These are phyloP conservation scores for Dendrolimus pini DNA, from an alignment of 2,888 invertebrate genomes.

Conservation along the genomic window DNA sequence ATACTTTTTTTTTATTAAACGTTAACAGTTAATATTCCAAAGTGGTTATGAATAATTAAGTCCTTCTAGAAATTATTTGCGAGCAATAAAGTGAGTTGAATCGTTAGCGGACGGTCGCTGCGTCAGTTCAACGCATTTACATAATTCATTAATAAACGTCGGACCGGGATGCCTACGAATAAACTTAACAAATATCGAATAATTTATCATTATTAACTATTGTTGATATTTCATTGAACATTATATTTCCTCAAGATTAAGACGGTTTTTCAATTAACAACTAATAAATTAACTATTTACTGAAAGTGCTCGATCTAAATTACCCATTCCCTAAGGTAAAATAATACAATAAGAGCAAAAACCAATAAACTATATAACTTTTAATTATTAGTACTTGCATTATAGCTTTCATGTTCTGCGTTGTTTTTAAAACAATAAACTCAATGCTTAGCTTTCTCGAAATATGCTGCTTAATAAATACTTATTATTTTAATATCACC, in stretches of 20 bases:
- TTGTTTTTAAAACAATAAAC: neutral
- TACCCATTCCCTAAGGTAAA: too few species aligned
- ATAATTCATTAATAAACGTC: conserved; percentile 70
- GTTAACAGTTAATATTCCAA: conserved; percentile 2
- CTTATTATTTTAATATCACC: neutral
- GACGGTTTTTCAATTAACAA: neutral
- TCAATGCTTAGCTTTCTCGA: neutral
- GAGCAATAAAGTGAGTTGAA: conserved; percentile 48
- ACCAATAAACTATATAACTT: too few species aligned
- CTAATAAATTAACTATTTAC: too few species aligned
- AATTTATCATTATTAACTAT: conserved; percentile 20
- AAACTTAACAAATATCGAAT: conserved; percentile 57
- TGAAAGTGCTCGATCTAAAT: too few species aligned
- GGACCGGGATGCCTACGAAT: conserved; percentile 56
- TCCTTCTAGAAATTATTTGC: conserved; percentile 26
- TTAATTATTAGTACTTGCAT: too few species aligned
- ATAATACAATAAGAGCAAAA: too few species aligned
- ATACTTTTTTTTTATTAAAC: neutral
- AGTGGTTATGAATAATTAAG: conserved; percentile 33
- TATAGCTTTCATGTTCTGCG: too few species aligned
- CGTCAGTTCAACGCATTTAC: conserved; percentile 45
- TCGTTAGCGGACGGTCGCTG: conserved; percentile 28
- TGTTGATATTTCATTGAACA: conserved; percentile 1
- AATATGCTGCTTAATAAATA: neutral
- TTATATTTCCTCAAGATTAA: neutral